These are phyloP conservation scores for Oryzias curvinotus DNA, from an alignment of 2,113 vertebrate species.

Conservation along the genomic window DNA sequence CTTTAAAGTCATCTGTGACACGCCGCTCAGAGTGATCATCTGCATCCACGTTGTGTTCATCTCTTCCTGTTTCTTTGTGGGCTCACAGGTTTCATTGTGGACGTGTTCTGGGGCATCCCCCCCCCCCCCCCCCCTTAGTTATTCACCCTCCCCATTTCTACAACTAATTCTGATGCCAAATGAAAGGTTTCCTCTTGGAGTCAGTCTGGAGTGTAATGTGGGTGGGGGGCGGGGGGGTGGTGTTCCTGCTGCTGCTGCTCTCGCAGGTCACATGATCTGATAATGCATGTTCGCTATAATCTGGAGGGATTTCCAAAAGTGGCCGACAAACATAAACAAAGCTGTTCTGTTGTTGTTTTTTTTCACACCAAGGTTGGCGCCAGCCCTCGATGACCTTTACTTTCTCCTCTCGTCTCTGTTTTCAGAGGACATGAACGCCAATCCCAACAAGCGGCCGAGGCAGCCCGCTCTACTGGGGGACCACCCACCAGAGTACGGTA, in stretches of 20 bases:
- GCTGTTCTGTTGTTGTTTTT: slow-evolving; percentile 1
- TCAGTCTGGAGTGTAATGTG: slow-evolving; percentile 4
- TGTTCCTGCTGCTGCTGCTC: neutral
- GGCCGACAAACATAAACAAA: neutral
- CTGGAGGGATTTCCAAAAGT: neutral
- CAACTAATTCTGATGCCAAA: neutral
- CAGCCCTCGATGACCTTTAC: neutral
- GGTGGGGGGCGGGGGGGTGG: neutral
- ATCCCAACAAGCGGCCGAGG: slow-evolving; percentile 90
- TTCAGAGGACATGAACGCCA: slow-evolving; percentile 82
- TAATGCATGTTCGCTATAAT: slow-evolving; percentile 28
- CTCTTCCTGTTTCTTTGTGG: slow-evolving; percentile 1
- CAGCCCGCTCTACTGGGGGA: slow-evolving; percentile 90
- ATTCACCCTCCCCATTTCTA: slow-evolving; percentile 12
- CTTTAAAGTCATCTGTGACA: slow-evolving; percentile 31
- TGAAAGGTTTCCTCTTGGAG: slow-evolving; percentile 3
- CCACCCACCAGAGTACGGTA: slow-evolving; percentile 88
- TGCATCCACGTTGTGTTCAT: slow-evolving; percentile 28
- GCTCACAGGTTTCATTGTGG: slow-evolving; percentile 3
- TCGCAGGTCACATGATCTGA: neutral
- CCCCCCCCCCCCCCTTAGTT: too few species aligned
- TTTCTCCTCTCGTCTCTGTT: slow-evolving; percentile 13
- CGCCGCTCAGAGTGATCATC: slow-evolving; percentile 36
- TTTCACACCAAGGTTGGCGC: neutral
- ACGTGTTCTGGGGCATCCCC: neutral